Evolutionary conservation across 1,140 invertebrate species (phyloP).

Genomic region (Forficula auricularia): DNA sequence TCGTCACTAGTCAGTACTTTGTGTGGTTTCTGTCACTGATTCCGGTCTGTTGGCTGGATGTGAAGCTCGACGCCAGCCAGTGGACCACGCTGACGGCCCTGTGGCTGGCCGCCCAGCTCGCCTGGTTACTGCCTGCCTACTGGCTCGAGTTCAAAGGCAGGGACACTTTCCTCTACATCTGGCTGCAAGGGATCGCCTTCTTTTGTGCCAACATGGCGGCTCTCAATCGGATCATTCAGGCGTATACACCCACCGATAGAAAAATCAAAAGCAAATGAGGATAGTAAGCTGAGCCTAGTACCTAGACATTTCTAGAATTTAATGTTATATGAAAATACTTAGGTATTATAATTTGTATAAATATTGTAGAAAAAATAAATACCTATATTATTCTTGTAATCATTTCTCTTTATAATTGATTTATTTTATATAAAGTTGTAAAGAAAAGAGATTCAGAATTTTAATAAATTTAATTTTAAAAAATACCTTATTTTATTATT

Average conservation of each 20-base stretch:
- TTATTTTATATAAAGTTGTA: too few relatives aligned
- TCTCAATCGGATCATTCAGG: conserved; percentile 42
- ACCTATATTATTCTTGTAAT: too few relatives aligned
- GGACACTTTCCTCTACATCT: conserved; percentile 65
- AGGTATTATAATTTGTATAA: too few relatives aligned
- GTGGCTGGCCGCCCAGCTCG: conserved; percentile 63
- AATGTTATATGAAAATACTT: too few relatives aligned
- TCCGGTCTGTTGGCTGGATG: conserved; percentile 52
- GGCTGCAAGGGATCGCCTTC: conserved; percentile 58
- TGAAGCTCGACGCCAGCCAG: conserved; percentile 34
- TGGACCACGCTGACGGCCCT: conserved; percentile 29
- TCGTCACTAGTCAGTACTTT: conserved; percentile 95
- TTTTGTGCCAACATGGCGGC: conserved; percentile 60
- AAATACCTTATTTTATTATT: too few relatives aligned
- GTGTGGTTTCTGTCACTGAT: conserved; percentile 86
- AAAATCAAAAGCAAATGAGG: too few relatives aligned
- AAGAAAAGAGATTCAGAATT: too few relatives aligned
- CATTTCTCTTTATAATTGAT: too few relatives aligned
- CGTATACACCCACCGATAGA: conserved; percentile 33
- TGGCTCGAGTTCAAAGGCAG: conserved; percentile 72
- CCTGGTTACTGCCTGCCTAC: conserved; percentile 86
- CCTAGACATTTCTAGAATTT: too few relatives aligned
- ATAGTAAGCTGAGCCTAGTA: too few relatives aligned
- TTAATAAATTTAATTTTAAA: too few relatives aligned
- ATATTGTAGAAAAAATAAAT: too few relatives aligned